Evolutionary conservation across 2,888 invertebrate species (phyloP).

Genomic region (Dexiosoma caninum): DNA sequence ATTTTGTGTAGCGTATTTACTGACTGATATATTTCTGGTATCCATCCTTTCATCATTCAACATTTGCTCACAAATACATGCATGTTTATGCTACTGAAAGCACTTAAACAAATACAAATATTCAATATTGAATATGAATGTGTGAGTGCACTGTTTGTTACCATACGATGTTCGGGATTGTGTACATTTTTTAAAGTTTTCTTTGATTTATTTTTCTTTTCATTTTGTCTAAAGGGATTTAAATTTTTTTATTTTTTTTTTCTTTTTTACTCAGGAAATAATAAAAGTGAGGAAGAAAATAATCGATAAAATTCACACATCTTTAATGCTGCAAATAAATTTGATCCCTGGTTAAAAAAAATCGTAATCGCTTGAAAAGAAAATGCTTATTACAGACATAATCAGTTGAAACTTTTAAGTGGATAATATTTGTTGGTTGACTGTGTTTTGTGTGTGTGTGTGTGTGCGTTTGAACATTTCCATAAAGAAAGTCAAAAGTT

Average conservation of each 20-base stretch:
- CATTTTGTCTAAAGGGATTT: not conserved
- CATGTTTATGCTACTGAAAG: too few relatives aligned
- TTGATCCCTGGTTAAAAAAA: not conserved
- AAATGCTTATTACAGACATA: not conserved
- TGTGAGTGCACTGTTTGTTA: too few relatives aligned
- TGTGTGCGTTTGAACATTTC: too few relatives aligned
- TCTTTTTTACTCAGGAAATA: not conserved
- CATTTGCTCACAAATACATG: not conserved
- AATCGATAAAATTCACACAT: slow-evolving; percentile 14
- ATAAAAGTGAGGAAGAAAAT: not conserved
- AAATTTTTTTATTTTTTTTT: not conserved
- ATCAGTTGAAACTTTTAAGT: slow-evolving; percentile 7
- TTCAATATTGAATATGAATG: too few relatives aligned
- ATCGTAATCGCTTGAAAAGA: not conserved
- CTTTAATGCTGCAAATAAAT: not conserved
- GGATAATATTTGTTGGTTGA: too few relatives aligned
- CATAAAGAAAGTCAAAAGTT: too few relatives aligned
- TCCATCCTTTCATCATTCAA: too few relatives aligned
- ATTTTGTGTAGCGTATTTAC: not conserved
- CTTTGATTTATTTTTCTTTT: slow-evolving; percentile 8
- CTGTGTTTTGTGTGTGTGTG: too few relatives aligned
- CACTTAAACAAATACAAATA: not conserved
- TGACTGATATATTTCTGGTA: not conserved
- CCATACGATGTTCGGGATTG: too few relatives aligned
- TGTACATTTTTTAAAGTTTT: too few relatives aligned